phyloP scores from a whole-genome alignment of 1,140 invertebrate species.

The Aradophagus sp. region DNA sequence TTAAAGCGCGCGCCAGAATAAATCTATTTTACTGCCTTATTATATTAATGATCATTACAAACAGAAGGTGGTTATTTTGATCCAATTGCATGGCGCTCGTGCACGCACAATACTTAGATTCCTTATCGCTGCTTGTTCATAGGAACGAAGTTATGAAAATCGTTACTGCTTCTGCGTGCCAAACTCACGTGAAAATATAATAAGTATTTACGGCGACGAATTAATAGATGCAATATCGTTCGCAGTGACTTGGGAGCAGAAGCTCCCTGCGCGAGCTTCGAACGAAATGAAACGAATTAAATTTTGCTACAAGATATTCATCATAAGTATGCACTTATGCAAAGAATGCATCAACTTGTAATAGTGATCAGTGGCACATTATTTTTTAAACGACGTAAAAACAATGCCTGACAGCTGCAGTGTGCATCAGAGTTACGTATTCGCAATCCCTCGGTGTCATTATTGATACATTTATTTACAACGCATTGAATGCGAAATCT shows the following conservation, averaged over 20 bases:
- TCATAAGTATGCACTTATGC: background rate
- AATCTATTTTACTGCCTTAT: conserved; percentile 44
- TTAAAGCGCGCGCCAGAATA: conserved; percentile 10
- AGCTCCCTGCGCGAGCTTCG: background rate
- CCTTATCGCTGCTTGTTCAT: conserved; percentile 43
- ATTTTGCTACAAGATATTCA: background rate
- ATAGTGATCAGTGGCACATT: too few species aligned
- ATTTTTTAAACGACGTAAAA: too few species aligned
- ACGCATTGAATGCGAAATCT: conserved; percentile 1
- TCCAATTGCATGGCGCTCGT: conserved; percentile 32
- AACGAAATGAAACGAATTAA: background rate
- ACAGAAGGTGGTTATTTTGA: conserved; percentile 40
- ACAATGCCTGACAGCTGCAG: too few species aligned
- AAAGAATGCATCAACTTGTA: too few species aligned
- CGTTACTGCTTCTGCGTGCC: conserved; percentile 20
- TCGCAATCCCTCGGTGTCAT: too few species aligned
- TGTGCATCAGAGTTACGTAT: too few species aligned
- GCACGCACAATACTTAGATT: conserved; percentile 38
- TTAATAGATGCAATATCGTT: conserved; percentile 17
- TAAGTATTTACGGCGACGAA: conserved; percentile 27
- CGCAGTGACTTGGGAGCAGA: background rate
- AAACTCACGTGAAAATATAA: conserved; percentile 37
- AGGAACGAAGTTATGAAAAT: conserved; percentile 46
- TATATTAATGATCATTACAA: conserved; percentile 44
- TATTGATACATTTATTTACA: conserved; percentile 5